Percentiles rank a stretch among this genome's conserved stretches.
Conservation (phyloP, 1,140 invertebrate species). For the Scaptomyza pallida region DNA sequence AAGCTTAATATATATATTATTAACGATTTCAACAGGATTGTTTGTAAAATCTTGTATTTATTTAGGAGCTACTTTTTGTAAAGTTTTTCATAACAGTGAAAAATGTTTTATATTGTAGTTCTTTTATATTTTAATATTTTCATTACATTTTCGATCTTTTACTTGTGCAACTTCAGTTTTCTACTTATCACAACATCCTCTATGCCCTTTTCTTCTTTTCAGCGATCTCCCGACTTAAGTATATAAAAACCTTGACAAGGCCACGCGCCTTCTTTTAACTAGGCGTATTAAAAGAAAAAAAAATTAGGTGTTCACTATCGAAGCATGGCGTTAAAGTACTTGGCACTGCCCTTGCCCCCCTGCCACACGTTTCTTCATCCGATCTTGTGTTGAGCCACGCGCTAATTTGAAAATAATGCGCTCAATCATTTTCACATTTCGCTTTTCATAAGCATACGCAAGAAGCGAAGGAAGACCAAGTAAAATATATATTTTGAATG, state of each 20-base stretch:
- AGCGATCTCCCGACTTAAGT: not conserved
- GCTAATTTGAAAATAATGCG: slow-evolving; percentile 82
- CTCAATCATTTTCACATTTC: slow-evolving; percentile 77
- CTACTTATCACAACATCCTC: not conserved
- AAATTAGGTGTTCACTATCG: slow-evolving; percentile 7
- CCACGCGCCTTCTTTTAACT: slow-evolving; percentile 29
- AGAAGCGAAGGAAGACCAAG: slow-evolving; percentile 4
- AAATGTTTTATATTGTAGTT: too few species aligned
- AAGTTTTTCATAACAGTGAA: too few species aligned
- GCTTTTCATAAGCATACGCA: slow-evolving; percentile 39
- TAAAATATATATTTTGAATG: slow-evolving; percentile 14
- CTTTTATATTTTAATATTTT: too few species aligned
- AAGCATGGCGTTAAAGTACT: slow-evolving; percentile 43
- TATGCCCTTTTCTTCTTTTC: not conserved
- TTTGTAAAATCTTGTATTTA: too few species aligned
- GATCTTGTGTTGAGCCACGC: slow-evolving; percentile 51
- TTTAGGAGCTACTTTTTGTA: too few species aligned
- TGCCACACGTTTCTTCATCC: not conserved
- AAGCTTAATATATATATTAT: too few species aligned
- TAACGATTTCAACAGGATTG: too few species aligned
- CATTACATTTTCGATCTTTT: not conserved
- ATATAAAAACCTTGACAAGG: slow-evolving; percentile 37
- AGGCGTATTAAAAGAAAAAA: slow-evolving; percentile 32
- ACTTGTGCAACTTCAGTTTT: too few species aligned
- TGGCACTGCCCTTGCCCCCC: not conserved